Evolutionary conservation across 92 coral and sea anemone species (phyloP).

Genomic region (Desmophyllum pertusum): DNA sequence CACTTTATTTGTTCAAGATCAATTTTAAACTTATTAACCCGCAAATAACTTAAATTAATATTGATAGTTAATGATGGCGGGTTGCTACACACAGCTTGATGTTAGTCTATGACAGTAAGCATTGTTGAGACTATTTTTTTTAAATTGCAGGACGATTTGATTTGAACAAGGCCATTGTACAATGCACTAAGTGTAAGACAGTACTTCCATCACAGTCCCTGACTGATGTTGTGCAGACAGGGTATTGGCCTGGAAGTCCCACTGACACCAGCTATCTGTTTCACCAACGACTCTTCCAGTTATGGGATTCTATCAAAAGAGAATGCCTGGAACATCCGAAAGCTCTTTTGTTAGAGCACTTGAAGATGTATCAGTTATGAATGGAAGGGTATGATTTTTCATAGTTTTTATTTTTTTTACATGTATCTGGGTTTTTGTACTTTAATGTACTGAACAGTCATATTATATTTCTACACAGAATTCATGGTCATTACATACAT

Average conservation of each 20-base stretch:
- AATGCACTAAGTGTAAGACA: conserved; percentile 32
- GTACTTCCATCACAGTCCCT: conserved; percentile 36
- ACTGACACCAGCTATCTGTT: conserved; percentile 53
- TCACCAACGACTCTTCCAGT: conserved; percentile 55
- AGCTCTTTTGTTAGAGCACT: conserved; percentile 55
- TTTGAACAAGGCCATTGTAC: conserved; percentile 21
- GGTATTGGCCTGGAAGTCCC: conserved; percentile 76
- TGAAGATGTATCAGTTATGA: conserved; percentile 55
- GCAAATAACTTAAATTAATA: no score
- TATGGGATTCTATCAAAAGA: conserved; percentile 66
- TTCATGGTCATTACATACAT: no score
- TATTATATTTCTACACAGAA: not conserved
- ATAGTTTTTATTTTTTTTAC: no score
- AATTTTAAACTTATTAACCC: no score
- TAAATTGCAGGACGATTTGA: conserved; percentile 17
- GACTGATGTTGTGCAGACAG: conserved; percentile 46
- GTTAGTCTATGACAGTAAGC: no score
- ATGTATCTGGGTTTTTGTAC: no score
- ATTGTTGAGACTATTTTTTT: no score
- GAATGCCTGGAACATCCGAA: conserved; percentile 69
- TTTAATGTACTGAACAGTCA: no score
- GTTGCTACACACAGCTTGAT: no score
- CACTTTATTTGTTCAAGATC: not conserved
- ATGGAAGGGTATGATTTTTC: conserved; percentile 48
- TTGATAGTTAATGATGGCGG: no score